Evolutionary conservation across 2,797 vertebrate genomes (phyloP).

Genomic region (Bradypodion pumilum): DNA sequence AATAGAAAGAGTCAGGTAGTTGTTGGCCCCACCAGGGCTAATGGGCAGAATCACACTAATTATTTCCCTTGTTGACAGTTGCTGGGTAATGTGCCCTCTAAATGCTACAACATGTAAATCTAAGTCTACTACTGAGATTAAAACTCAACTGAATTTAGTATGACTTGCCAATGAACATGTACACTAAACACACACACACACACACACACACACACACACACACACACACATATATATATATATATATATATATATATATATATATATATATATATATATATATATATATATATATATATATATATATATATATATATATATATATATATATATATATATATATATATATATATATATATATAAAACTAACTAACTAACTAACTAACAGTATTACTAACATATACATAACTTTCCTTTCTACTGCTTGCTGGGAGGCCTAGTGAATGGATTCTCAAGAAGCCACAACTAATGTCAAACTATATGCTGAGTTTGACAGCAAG

Average conservation of each 20-base stretch:
- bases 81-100: background rate
- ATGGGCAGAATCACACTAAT: background rate
- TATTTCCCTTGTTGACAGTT: background rate
- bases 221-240: too few species aligned
- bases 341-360: too few species aligned
- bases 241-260: too few species aligned
- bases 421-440: background rate
- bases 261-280: too few species aligned
- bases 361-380: too few species aligned
- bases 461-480: background rate
- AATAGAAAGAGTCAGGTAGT: background rate
- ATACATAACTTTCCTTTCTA: background rate
- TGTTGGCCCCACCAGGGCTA: background rate
- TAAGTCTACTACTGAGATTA: background rate
- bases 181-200: background rate
- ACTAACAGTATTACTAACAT: background rate
- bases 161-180: background rate
- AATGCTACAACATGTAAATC: background rate
- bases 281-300: too few species aligned
- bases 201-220: too few species aligned
- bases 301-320: too few species aligned
- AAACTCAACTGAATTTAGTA: background rate
- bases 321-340: too few species aligned
- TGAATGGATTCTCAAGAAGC: background rate
- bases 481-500: background rate